Evolutionary conservation across 2,888 invertebrate genomes (phyloP), one percentile per base, ranked within the genome.

Genomic region (Rhingia campestris): DNA sequence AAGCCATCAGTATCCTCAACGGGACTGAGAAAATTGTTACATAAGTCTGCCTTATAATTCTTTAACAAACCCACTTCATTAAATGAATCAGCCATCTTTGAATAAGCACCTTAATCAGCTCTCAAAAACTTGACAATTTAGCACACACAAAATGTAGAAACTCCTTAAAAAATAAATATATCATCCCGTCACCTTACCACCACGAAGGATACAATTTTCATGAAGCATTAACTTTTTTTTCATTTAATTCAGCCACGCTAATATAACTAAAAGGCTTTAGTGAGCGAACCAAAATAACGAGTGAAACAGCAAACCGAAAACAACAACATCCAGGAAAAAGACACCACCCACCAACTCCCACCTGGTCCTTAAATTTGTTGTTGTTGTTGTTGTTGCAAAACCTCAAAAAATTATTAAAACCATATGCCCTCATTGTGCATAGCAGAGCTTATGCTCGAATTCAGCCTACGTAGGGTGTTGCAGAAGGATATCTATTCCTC

Each of bases 381-480:
- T 53, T 69, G 22, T 76, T 67, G 59, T 53, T 69, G 10, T 47
- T 66, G 32, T 66, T 81, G 58, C 64, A 59, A 72, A 81, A 76
- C 70, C 77, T 35, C 73, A 53, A 74, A 67, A 75, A 84, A 84
- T 84, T 75, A 80, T 66, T 66, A 80, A 75, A 80, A 80, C 84
- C 84, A 80, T 80, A 75, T 84, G 84, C 63, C 77, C 43, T 58
- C 58, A 58, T 77, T 79, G 58, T 77, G 66, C 61, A 64, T n/a
- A 35, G 61, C 33, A 32, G 64, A 66, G 61, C 61, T 64, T 70
- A 66, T 75, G 74, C 54, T 70, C 69, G 37, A 61, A 66, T 9
- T 54, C 80, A 54, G 75, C 79, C 74, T 74, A 74, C 58, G 39
- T 14, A 69, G 70, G 53, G 66, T 67, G 51, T 56, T 45, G 47